Percentiles rank a stretch among this genome's conserved stretches.
These are phyloP conservation scores for Saccostrea glomerata DNA, from an alignment of 1,140 invertebrate species.

Conservation along the genomic window DNA sequence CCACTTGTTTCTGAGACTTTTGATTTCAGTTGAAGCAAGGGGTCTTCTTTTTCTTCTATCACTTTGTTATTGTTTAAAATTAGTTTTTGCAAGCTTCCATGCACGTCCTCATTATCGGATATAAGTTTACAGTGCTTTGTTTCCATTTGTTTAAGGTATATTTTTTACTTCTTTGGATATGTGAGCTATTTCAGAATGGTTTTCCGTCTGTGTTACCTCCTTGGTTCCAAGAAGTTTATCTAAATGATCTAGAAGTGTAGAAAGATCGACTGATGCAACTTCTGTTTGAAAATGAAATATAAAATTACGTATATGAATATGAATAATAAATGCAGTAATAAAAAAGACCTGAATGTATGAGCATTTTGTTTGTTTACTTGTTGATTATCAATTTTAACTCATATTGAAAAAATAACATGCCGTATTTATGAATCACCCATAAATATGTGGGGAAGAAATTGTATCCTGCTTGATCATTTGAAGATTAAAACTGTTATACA, in stretches of 20 bases:
- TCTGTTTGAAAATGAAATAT: too few relatives aligned
- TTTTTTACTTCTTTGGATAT: not conserved
- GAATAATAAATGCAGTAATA: too few relatives aligned
- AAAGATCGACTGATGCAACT: not conserved
- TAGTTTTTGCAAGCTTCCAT: not conserved
- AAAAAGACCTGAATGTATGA: too few relatives aligned
- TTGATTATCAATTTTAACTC: too few relatives aligned
- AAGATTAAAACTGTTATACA: too few relatives aligned
- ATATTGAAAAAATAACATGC: too few relatives aligned
- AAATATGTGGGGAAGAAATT: too few relatives aligned
- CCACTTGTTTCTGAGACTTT: not conserved
- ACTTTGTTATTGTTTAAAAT: not conserved
- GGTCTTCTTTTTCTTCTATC: not conserved
- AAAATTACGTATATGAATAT: too few relatives aligned
- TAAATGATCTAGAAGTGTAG: not conserved
- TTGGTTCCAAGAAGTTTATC: not conserved
- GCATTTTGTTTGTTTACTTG: too few relatives aligned
- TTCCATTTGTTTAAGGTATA: not conserved
- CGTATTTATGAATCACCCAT: too few relatives aligned
- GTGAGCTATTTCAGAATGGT: not conserved
- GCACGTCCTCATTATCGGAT: not conserved
- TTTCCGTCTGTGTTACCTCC: not conserved
- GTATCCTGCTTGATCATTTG: too few relatives aligned
- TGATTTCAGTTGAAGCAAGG: not conserved
- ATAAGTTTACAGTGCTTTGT: not conserved